Base-by-base conservation (phyloP, 2,797 vertebrate species). In the Premnoplex brunnescens region DNA sequence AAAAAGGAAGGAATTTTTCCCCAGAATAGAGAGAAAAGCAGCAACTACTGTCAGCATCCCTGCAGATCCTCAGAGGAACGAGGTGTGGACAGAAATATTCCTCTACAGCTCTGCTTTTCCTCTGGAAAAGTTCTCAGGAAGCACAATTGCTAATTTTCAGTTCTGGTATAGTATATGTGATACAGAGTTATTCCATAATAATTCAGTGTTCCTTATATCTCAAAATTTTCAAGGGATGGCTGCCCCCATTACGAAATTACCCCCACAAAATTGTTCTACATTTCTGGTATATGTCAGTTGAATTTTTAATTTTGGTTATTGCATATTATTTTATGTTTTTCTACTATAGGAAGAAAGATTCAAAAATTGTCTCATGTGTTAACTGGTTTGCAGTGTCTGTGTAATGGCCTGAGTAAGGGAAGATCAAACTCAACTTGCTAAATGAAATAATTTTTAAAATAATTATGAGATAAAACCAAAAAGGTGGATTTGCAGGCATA, bases 141-240 rank as follows among this genome's bases (percentile, higher is more conserved):
- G 5, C 21, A 63, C 17, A 30, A 11, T 19, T 44, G 28, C 7
- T 30, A 46, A 34, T 37, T 69, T 93, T 59, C 15, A 15, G 2
- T 22, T 82, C 28, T 41, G 12, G 14, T 34, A 34, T 10, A 82
- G 7, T 43, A 52, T 2, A 0, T 41, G 23, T 6, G 1, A 49
- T 85, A 22, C 2, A 60, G 7, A 48, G 9, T 7, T 79, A 39
- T n/a, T 55, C 18, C 60, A 1, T 51, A 78, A 39, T 28, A 56
- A 60, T 19, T 12, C 28, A 14, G 4, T 21, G 11, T 21, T 82
- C 34, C 15, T 56, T 41, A 10, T 14, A 43, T 44, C n/a, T 49
- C 62, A 23, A 44, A 17, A 55, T 77, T 69, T 89, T 7, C 1
- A 13, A 39, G 19, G 36, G 27, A 24, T 12, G 37, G 32, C 55